Evolutionary conservation across 1,140 invertebrate genomes (phyloP), one percentile per base, ranked within the genome.

Genomic region (Fopius arisanus): DNA sequence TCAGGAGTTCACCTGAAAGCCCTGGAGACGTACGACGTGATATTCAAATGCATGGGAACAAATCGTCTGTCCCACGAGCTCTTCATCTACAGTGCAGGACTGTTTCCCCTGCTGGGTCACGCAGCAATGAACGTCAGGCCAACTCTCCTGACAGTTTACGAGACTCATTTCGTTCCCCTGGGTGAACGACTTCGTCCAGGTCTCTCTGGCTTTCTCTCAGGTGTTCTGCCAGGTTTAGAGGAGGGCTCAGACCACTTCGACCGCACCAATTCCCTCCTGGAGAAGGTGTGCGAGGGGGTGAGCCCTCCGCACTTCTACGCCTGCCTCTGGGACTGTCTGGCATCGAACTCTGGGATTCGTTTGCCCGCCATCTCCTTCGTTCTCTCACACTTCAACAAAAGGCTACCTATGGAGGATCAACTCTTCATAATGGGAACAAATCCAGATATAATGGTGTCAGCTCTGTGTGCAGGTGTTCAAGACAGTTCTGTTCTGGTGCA

Each of bases 1-100:
- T 92, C 94, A 74, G 96, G 95, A 71, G 97, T 98, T 23, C 97
- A 98, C 88, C 87, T 97, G 29, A 97, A 98, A 88, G 96, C 96
- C 23, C 86, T 98, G 37, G 97, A 98, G 88, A 97, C 95, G 0
- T 98, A 98, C 86, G 95, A 96, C 80, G 93, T 96, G 74, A 96
- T 98, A 81, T 98, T 98, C 87, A 95, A 95, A 83, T 95, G 93
- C 80, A 96, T 97, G 88, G 96, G 96, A 62, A 93, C 94, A 40
- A 93, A 94, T 79, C 90, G 95, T 75, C 88, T 97, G 66, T 92
- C 94, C 70, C 91, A 94, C 81, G 95, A 97, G 83, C 89, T 97
- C 26, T 96, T 96, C 82, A 96, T 96, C 77, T 97, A 96, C 84
- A 94, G 93, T 85, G 91, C 93, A 79, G 92, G 92, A 92, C 87